phyloP scores from a whole-genome alignment of 1,140 invertebrate species.

The Reticulitermes speratus region DNA sequence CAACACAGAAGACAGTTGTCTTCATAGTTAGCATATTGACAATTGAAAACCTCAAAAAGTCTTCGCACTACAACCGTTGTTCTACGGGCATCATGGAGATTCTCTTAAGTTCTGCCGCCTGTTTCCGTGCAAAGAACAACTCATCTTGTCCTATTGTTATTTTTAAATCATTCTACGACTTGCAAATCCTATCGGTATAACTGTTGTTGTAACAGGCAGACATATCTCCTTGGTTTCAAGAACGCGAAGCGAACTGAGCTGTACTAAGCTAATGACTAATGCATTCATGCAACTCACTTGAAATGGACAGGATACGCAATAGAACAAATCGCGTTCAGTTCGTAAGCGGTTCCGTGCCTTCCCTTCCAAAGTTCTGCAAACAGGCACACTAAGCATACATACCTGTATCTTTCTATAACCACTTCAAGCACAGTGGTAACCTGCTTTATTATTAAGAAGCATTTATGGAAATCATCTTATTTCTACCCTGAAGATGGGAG shows the following conservation, averaged over 20 bases:
- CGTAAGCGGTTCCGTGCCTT: background rate
- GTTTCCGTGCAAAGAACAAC: background rate
- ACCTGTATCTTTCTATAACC: too few relatives aligned
- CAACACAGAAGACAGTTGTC: too few relatives aligned
- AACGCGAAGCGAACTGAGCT: background rate
- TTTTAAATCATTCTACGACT: background rate
- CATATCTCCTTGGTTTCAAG: background rate
- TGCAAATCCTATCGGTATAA: slow-evolving; percentile 9
- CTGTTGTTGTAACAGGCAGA: slow-evolving; percentile 3
- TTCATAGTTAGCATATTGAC: too few relatives aligned
- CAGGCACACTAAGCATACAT: too few relatives aligned
- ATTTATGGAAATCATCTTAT: too few relatives aligned
- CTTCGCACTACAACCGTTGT: background rate
- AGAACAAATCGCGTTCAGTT: background rate
- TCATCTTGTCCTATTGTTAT: slow-evolving; percentile 4
- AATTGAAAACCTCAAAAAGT: too few relatives aligned
- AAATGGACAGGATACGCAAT: background rate
- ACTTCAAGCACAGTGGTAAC: too few relatives aligned
- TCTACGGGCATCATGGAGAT: background rate
- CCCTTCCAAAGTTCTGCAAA: too few relatives aligned
- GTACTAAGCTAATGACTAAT: background rate
- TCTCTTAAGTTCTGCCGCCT: background rate
- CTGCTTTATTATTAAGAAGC: too few relatives aligned
- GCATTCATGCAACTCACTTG: background rate
- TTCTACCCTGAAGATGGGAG: too few relatives aligned